Percentiles rank a stretch among this genome's conserved stretches.
Evolutionary conservation across 1,140 invertebrate genomes (phyloP).

Genomic region (Tetranychus urticae): DNA sequence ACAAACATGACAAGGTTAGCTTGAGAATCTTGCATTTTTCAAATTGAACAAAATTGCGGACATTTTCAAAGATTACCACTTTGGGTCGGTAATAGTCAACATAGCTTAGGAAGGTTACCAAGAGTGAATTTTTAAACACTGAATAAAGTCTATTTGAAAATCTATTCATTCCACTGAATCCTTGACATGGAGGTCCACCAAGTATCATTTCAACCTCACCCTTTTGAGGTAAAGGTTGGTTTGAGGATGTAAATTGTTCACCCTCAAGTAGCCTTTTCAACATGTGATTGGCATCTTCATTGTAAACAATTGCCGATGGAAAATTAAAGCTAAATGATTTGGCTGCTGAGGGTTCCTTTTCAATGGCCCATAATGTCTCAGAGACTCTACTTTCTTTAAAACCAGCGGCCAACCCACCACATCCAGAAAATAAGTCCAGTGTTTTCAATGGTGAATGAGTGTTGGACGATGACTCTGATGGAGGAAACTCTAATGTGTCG

Average conservation of each 20-base stretch:
- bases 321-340: constrained; percentile 56
- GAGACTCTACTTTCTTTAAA: constrained; percentile 43
- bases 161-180: constrained; percentile 69
- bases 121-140: constrained; percentile 53
- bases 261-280: constrained; percentile 37
- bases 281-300: constrained; percentile 52
- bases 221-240: constrained; percentile 38
- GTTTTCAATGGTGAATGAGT: constrained; percentile 18
- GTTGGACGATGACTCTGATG: too few species aligned
- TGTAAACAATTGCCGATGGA: constrained; percentile 42
- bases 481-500: too few species aligned
- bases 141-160: constrained; percentile 70
- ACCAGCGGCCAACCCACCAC: constrained; percentile 36
- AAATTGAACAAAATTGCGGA: constrained; percentile 56
- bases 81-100: constrained; percentile 64
- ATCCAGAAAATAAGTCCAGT: constrained; percentile 70
- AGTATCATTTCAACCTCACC: constrained; percentile 62
- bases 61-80: constrained; percentile 66
- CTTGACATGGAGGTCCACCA: constrained; percentile 75
- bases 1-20: constrained; percentile 43
- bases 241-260: constrained; percentile 18
- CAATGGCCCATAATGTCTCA: constrained; percentile 52
- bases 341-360: constrained; percentile 49
- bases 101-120: constrained; percentile 57
- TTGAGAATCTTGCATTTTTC: constrained; percentile 58